Evolutionary conservation across 30 jellyfish, hydroid and myxozoan species (phyloP).

Genomic region (Aurelia aurita complex sp. Pacific): DNA sequence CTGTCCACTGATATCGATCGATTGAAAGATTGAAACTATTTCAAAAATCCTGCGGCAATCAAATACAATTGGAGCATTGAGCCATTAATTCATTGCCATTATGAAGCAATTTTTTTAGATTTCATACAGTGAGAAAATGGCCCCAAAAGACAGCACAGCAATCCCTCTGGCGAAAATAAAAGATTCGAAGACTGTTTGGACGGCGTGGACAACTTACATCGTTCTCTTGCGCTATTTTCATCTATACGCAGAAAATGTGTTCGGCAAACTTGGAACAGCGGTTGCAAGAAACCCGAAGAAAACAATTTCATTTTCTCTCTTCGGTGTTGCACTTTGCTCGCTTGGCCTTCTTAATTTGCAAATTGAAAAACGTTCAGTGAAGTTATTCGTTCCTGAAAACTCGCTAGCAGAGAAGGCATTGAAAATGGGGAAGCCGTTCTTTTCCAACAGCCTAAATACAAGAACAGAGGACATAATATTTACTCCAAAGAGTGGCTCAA

Average conservation of each 20-base stretch:
- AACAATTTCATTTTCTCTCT: neutral
- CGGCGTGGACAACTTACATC: too few species aligned
- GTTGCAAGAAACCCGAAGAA: constrained; percentile 33
- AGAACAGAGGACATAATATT: constrained; percentile 41
- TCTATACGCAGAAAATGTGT: constrained; percentile 12
- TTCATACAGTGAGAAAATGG: too few species aligned
- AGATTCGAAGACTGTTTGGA: too few species aligned
- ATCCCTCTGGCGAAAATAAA: too few species aligned
- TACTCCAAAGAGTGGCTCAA: constrained; percentile 25
- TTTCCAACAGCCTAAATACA: constrained; percentile 20
- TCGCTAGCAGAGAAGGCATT: constrained; percentile 39
- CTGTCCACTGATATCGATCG: too few species aligned
- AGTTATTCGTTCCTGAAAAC: constrained; percentile 57
- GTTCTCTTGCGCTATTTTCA: too few species aligned
- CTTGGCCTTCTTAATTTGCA: constrained; percentile 19
- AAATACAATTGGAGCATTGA: too few species aligned
- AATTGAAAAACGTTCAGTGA: constrained; percentile 6
- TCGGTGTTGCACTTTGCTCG: constrained; percentile 22
- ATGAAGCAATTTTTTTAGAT: too few species aligned
- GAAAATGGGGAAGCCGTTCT: constrained; percentile 35
- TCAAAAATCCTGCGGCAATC: too few species aligned
- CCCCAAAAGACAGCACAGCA: too few species aligned
- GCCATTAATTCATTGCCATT: too few species aligned
- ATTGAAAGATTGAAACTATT: too few species aligned
- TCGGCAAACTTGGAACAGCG: constrained; percentile 15